phyloP scores from a whole-genome alignment of 2,113 vertebrate species.

The rat (Rattus norvegicus) region DNA sequence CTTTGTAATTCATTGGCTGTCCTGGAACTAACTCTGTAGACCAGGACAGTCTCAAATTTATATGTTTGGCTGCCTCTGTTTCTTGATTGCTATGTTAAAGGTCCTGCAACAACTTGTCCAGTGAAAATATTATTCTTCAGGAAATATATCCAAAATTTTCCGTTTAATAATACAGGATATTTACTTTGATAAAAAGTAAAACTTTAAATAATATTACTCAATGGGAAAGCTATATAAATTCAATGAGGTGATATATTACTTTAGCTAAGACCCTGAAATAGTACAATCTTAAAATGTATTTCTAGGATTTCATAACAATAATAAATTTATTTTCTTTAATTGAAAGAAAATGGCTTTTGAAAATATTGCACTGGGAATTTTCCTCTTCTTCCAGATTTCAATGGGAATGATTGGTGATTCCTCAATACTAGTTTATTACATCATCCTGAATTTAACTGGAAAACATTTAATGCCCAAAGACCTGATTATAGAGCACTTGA shows the following conservation, averaged over 20 bases:
- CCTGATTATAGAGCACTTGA: not conserved
- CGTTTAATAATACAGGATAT: not conserved
- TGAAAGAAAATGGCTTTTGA: too few species aligned
- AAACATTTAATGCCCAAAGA: not conserved
- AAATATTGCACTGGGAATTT: not conserved
- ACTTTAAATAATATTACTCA: not conserved
- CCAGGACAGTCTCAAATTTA: not conserved
- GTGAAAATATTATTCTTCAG: not conserved
- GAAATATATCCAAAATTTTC: not conserved
- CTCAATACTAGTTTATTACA: not conserved
- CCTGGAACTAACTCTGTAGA: constrained; percentile 79
- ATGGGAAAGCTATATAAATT: not conserved
- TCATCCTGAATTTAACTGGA: too few species aligned
- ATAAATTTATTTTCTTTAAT: not conserved
- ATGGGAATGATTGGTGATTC: not conserved
- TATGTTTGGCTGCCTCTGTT: constrained; percentile 65
- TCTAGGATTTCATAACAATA: not conserved
- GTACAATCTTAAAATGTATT: not conserved
- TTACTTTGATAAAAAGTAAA: not conserved
- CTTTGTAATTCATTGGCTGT: constrained; percentile 75
- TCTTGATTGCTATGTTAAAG: not conserved
- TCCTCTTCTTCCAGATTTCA: not conserved
- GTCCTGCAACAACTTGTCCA: too few species aligned
- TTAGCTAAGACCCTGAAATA: too few species aligned
- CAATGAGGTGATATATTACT: not conserved